Percentiles rank a stretch among this genome's conserved stretches.
Evolutionary conservation across 2,113 vertebrate genomes (phyloP).

Genomic region (Butorides virescens): DNA sequence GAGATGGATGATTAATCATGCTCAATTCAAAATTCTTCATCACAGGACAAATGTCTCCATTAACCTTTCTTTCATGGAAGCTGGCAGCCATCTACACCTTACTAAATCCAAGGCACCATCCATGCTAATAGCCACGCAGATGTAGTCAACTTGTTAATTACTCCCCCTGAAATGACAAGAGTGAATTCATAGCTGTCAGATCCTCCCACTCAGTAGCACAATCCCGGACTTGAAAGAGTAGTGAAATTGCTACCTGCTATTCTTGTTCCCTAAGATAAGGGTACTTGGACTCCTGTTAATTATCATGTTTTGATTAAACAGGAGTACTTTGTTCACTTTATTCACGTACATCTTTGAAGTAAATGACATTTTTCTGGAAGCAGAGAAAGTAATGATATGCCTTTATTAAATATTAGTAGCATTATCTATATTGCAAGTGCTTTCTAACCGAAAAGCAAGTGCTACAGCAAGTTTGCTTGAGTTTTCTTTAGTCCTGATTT

Average conservation of each 20-base stretch:
- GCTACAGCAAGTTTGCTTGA: background rate
- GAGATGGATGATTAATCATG: fast-evolving
- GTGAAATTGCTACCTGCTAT: constrained; percentile 36
- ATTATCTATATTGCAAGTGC: background rate
- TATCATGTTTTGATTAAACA: constrained; percentile 58
- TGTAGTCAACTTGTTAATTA: constrained; percentile 42
- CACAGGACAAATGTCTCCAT: background rate
- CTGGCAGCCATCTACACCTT: background rate
- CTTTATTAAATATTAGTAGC: constrained; percentile 1
- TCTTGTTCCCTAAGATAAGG: background rate
- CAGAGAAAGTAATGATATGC: background rate
- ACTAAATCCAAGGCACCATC: background rate
- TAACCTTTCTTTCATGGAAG: constrained; percentile 30
- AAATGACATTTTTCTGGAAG: constrained; percentile 2
- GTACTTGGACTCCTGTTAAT: constrained; percentile 21
- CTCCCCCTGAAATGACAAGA: background rate
- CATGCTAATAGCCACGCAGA: background rate
- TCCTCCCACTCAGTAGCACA: background rate
- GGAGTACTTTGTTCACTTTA: constrained; percentile 6
- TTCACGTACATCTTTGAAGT: background rate
- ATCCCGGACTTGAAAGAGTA: background rate
- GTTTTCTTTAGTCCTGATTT: background rate
- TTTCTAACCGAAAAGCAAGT: background rate
- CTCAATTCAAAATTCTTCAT: background rate
- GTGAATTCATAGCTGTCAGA: background rate